phyloP scores from a whole-genome alignment of 2,113 vertebrate species.

The Anoplopoma fimbria region DNA sequence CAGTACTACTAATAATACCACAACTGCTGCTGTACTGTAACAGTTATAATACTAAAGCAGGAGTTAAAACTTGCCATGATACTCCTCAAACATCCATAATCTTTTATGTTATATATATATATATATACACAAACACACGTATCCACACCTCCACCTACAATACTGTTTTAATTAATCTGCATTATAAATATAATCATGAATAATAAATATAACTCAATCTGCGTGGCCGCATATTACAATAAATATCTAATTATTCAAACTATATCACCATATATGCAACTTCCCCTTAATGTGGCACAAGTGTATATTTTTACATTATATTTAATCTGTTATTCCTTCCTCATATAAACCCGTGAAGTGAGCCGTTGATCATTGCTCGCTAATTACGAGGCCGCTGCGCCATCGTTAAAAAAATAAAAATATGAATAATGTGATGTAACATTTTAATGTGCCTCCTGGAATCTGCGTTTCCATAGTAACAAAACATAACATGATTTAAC shows the following conservation, averaged over 20 bases:
- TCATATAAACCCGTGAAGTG: background rate
- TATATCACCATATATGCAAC: background rate
- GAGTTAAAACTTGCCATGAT: background rate
- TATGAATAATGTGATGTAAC: background rate
- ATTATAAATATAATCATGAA: background rate
- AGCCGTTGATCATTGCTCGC: slow-evolving; percentile 8
- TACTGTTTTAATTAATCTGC: no score
- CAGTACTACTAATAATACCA: no score
- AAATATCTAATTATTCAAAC: background rate
- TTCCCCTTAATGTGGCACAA: background rate
- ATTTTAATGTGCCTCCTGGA: background rate
- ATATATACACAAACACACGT: no score
- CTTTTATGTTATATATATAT: no score
- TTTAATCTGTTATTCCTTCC: background rate
- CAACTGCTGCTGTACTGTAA: no score
- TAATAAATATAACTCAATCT: background rate
- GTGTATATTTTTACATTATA: no score
- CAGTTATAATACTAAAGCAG: no score
- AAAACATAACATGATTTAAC: background rate
- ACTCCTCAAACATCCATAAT: background rate
- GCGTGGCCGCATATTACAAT: background rate
- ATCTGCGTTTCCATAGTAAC: slow-evolving; percentile 18
- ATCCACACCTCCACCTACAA: no score
- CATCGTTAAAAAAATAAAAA: slow-evolving; percentile 12
- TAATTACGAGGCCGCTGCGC: background rate